phyloP scores from a whole-genome alignment of 2,113 vertebrate species.

The Polyodon spathula region DNA sequence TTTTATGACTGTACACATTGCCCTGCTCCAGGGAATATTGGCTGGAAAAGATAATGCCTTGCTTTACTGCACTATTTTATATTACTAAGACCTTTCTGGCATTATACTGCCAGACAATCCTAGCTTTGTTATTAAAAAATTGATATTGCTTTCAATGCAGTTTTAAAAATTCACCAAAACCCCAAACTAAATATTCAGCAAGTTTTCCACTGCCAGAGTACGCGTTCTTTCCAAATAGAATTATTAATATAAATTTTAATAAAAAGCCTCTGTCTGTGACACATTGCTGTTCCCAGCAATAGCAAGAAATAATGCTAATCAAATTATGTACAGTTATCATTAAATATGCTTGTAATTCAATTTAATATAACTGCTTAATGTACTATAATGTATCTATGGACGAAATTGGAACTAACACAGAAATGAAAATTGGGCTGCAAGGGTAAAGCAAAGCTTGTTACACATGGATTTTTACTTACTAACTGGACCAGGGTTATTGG shows the following conservation, averaged over 20 bases:
- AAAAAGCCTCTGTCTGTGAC: background rate
- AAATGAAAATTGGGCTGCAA: slow-evolving; percentile 72
- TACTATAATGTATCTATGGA: slow-evolving; percentile 2
- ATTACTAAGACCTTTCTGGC: slow-evolving; percentile 64
- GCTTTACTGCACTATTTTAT: slow-evolving; percentile 41
- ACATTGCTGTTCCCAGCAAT: background rate
- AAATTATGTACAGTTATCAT: slow-evolving; percentile 7
- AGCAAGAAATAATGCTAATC: background rate
- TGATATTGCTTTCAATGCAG: slow-evolving; percentile 30
- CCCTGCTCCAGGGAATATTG: slow-evolving; percentile 44
- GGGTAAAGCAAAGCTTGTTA: slow-evolving; percentile 66
- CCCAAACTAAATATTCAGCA: too few relatives aligned
- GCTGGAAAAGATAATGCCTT: slow-evolving; percentile 55
- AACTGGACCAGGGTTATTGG: slow-evolving; percentile 91
- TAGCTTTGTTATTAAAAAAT: slow-evolving; percentile 43
- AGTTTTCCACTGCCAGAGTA: too few relatives aligned
- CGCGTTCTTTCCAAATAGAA: too few relatives aligned
- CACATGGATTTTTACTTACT: slow-evolving; percentile 81
- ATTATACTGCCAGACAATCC: slow-evolving; percentile 45
- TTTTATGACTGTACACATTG: slow-evolving; percentile 46
- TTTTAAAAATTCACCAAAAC: too few relatives aligned
- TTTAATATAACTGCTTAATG: slow-evolving; percentile 4
- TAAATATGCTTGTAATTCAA: background rate
- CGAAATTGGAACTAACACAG: slow-evolving; percentile 42
- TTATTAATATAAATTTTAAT: too few relatives aligned